phyloP scores from a whole-genome alignment of 2,113 vertebrate species.

The Tyrannus savana region DNA sequence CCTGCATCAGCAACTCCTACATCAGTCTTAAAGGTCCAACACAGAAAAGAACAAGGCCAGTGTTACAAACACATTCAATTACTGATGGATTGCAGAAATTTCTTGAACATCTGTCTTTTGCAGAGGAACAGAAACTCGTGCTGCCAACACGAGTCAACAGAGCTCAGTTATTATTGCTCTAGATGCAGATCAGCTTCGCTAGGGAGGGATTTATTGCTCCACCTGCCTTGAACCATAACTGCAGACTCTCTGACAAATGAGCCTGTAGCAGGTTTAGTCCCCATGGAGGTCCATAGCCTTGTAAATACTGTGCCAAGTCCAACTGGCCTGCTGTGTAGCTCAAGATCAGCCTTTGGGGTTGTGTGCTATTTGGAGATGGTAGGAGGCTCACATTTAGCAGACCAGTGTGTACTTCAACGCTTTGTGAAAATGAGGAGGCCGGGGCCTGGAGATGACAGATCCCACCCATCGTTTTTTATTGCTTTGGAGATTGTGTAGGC shows the following conservation, averaged over 20 bases:
- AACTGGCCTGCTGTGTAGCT: neutral
- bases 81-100: neutral
- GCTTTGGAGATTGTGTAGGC: neutral
- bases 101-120: neutral
- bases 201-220: neutral
- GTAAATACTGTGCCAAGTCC: neutral
- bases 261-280: neutral
- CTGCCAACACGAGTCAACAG: neutral
- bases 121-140: neutral
- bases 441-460: neutral
- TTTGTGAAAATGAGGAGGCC: neutral
- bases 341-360: neutral
- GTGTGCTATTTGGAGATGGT: neutral
- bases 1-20: neutral
- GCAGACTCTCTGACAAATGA: neutral
- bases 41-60: neutral
- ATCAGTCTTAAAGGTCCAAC: neutral
- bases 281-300: neutral
- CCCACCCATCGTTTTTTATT: neutral
- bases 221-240: neutral
- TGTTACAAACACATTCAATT: neutral
- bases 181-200: neutral
- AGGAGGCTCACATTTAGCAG: neutral
- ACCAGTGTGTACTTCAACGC: neutral
- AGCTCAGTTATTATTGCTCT: neutral